Conservation (phyloP, 2,888 invertebrate genomes). For the Axea sp. region DNA sequence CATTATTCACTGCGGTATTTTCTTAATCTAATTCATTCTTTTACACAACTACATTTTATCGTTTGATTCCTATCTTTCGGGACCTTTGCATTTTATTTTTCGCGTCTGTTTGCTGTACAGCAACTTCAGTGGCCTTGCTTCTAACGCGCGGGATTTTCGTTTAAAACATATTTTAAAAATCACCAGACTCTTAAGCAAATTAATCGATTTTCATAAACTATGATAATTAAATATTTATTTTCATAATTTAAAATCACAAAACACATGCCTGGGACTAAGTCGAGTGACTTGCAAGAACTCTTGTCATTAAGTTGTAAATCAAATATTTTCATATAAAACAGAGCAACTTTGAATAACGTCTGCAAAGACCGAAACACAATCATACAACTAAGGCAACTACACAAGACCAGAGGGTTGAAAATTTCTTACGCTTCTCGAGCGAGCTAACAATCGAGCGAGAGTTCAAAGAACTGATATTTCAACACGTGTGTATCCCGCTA, state of each 20-base stretch:
- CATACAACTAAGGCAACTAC: constrained; percentile 6
- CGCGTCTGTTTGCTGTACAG: constrained; percentile 20
- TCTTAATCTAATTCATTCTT: too few relatives aligned
- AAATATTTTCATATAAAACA: constrained; percentile 23
- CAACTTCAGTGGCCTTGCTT: too few relatives aligned
- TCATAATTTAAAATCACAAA: too few relatives aligned
- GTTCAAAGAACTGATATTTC: constrained; percentile 33
- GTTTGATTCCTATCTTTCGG: constrained; percentile 27
- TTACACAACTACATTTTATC: background rate
- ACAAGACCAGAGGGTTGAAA: constrained; percentile 6
- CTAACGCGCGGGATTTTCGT: too few relatives aligned
- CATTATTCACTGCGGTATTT: too few relatives aligned
- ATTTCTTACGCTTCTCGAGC: constrained; percentile 26
- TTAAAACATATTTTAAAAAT: too few relatives aligned
- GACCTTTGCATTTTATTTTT: constrained; percentile 43
- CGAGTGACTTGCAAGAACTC: background rate
- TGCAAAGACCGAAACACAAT: constrained; percentile 18
- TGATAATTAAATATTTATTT: too few relatives aligned
- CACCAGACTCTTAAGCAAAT: too few relatives aligned
- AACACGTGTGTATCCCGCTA: constrained; percentile 16
- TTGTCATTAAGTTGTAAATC: constrained; percentile 14
- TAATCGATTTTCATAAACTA: too few relatives aligned
- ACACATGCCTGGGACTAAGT: too few relatives aligned
- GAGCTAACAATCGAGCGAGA: constrained; percentile 17
- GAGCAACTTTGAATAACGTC: constrained; percentile 3